phyloP scores from a whole-genome alignment of 1,140 invertebrate species.

The Cardiocondyla obscurior region DNA sequence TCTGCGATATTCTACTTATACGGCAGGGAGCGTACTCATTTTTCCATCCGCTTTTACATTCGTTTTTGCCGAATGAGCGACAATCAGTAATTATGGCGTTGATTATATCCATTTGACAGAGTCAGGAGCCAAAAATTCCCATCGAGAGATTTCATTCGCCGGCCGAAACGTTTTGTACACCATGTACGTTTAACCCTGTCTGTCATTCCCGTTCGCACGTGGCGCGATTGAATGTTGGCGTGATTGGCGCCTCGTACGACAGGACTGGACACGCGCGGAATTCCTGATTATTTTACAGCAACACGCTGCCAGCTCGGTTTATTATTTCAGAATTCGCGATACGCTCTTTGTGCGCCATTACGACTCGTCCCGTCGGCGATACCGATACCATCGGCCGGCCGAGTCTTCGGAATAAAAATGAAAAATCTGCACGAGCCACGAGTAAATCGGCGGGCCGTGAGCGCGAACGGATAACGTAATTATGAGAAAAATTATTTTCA shows the following conservation, averaged over 20 bases:
- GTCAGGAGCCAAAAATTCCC: background rate
- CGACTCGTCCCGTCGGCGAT: conserved; percentile 64
- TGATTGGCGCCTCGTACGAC: conserved; percentile 81
- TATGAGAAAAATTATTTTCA: conserved; percentile 52
- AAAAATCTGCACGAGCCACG: conserved; percentile 18
- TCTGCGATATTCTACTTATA: background rate
- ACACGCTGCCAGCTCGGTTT: conserved; percentile 69
- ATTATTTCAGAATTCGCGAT: conserved; percentile 78
- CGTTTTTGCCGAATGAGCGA: conserved; percentile 7
- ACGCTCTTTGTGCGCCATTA: conserved; percentile 65
- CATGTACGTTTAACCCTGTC: conserved; percentile 60
- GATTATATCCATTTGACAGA: conserved; percentile 42
- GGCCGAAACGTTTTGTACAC: conserved; percentile 46
- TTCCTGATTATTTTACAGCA: conserved; percentile 78
- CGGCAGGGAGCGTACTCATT: background rate
- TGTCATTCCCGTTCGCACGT: conserved; percentile 70
- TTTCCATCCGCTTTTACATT: conserved; percentile 9
- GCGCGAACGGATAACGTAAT: conserved; percentile 27
- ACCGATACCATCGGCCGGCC: conserved; percentile 59
- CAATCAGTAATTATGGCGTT: conserved; percentile 38
- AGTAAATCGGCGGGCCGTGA: conserved; percentile 13
- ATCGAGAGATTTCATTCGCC: background rate
- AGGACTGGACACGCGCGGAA: conserved; percentile 76
- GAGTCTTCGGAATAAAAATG: conserved; percentile 46
- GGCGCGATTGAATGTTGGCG: conserved; percentile 81